Evolutionary conservation across 2,888 invertebrate genomes (phyloP).

Genomic region (Volucella inanis): DNA sequence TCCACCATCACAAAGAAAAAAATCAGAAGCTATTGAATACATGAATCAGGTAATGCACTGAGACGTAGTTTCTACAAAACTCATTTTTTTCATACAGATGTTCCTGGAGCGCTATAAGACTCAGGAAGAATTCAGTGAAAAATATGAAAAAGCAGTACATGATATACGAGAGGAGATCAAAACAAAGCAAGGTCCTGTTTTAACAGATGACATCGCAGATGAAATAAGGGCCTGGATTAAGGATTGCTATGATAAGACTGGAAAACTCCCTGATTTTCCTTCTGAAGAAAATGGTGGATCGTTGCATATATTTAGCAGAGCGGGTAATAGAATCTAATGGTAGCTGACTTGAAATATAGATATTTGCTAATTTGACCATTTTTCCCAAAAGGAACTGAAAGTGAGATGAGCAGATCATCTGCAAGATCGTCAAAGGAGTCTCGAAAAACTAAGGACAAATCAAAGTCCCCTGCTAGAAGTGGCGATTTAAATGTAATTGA

Average conservation of each 20-base stretch:
- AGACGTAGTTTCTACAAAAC: background rate
- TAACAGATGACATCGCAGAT: constrained; percentile 93
- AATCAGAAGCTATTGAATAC: constrained; percentile 79
- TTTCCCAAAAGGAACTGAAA: constrained; percentile 86
- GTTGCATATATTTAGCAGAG: constrained; percentile 90
- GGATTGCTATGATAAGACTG: constrained; percentile 91
- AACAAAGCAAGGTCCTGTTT: constrained; percentile 88
- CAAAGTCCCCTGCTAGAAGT: constrained; percentile 84
- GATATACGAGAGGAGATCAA: constrained; percentile 87
- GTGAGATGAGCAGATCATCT: constrained; percentile 91
- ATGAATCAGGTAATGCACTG: constrained; percentile 77
- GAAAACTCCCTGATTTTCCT: constrained; percentile 95
- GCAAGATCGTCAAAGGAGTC: constrained; percentile 91
- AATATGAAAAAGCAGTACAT: constrained; percentile 88
- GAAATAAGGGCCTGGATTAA: constrained; percentile 94
- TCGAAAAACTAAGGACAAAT: constrained; percentile 90
- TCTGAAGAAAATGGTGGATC: constrained; percentile 96
- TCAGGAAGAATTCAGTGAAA: constrained; percentile 87
- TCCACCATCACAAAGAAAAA: constrained; percentile 83
- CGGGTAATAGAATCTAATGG: constrained; percentile 83
- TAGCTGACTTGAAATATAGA: background rate
- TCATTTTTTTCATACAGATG: constrained; percentile 81
- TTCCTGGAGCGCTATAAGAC: constrained; percentile 85
- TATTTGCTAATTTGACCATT: background rate
- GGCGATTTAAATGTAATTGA: constrained; percentile 85